Percentiles rank a stretch among this genome's conserved stretches.
Conservation (phyloP, 2,888 invertebrate genomes). For the Bibio marci region DNA sequence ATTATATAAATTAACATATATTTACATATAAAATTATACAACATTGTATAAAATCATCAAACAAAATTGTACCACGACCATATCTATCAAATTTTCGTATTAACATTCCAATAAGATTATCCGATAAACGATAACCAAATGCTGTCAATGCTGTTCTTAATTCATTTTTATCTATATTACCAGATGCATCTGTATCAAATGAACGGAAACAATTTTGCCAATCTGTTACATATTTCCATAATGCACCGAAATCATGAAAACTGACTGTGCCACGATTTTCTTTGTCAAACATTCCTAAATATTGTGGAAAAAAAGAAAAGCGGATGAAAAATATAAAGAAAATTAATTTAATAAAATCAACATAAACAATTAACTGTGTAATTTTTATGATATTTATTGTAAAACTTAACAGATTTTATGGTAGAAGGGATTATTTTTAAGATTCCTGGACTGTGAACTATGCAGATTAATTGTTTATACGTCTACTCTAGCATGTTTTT, state of each 20-base stretch:
- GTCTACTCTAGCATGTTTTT: no score
- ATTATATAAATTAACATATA: constrained; percentile 16
- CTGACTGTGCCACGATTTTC: constrained; percentile 76
- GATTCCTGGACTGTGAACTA: no score
- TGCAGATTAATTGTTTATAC: no score
- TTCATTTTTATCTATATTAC: constrained; percentile 82
- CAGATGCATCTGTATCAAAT: constrained; percentile 83
- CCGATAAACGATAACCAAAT: constrained; percentile 80
- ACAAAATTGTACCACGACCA: constrained; percentile 78
- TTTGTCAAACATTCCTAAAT: constrained; percentile 81
- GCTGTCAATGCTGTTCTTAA: constrained; percentile 76
- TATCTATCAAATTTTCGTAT: constrained; percentile 87
- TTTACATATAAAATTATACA: constrained; percentile 85
- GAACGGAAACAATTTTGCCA: constrained; percentile 94
- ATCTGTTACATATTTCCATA: constrained; percentile 97
- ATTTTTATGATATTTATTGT: no score
- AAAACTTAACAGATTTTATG: no score
- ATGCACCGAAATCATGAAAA: constrained; percentile 86
- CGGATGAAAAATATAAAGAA: no score
- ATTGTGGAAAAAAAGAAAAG: no score
- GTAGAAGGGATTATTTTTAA: no score
- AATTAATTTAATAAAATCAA: no score
- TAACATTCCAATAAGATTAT: constrained; percentile 60
- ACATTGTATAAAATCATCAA: constrained; percentile 97
- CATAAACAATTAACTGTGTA: no score